These are phyloP conservation scores for Melanostoma mellinum DNA, from an alignment of 2,888 invertebrate species.

Conservation along the genomic window DNA sequence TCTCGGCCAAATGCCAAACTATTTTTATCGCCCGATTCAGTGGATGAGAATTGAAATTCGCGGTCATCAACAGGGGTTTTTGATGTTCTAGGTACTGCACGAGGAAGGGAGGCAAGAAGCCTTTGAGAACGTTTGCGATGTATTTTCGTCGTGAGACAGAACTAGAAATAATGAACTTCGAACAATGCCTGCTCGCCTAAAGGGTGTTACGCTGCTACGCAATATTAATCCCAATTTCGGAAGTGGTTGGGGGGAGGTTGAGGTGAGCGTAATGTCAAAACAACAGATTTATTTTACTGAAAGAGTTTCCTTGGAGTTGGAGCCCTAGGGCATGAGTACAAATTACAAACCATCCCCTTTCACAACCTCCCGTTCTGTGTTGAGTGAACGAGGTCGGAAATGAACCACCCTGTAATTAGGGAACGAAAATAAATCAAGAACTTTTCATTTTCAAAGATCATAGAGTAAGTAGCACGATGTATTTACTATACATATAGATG, in stretches of 20 bases:
- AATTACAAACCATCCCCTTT: too few species aligned
- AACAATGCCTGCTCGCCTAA: not conserved
- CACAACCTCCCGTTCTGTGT: too few species aligned
- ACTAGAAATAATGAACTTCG: constrained; percentile 46
- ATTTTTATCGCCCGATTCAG: constrained; percentile 50
- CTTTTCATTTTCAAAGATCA: not conserved
- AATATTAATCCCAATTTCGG: not conserved
- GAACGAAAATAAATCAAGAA: too few species aligned
- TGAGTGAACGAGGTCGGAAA: too few species aligned
- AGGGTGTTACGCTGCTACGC: constrained; percentile 28
- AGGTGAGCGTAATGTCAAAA: not conserved
- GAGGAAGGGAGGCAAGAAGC: not conserved
- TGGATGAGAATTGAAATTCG: constrained; percentile 52
- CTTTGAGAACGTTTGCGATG: constrained; percentile 13
- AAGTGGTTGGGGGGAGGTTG: not conserved
- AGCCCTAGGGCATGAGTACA: too few species aligned
- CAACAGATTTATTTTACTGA: too few species aligned
- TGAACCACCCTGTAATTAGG: too few species aligned
- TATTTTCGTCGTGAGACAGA: constrained; percentile 8
- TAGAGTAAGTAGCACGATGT: not conserved
- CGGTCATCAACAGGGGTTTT: constrained; percentile 40
- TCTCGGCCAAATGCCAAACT: constrained; percentile 67
- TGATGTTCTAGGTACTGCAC: not conserved
- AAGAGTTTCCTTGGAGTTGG: too few species aligned
- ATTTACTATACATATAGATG: not conserved